These are phyloP conservation scores for Takifugu rubripes DNA, from an alignment of 2,797 vertebrate genomes.

Conservation along the genomic window DNA sequence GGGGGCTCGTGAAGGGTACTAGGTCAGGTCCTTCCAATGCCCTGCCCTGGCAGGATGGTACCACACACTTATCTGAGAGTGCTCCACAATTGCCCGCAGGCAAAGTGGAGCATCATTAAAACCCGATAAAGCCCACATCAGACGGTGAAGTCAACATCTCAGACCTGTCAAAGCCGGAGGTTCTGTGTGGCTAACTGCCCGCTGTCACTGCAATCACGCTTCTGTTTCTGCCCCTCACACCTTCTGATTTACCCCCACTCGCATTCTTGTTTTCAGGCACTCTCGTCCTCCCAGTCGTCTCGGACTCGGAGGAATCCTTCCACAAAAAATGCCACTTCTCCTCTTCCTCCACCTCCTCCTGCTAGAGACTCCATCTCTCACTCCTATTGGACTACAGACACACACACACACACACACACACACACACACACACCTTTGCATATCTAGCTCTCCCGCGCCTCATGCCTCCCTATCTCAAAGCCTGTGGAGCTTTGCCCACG, in stretches of 20 bases:
- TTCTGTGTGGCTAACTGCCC: slow-evolving; percentile 3
- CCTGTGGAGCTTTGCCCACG: slow-evolving; percentile 37
- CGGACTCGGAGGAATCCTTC: slow-evolving; percentile 49
- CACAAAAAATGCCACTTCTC: slow-evolving; percentile 20
- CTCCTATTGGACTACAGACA: slow-evolving; percentile 1
- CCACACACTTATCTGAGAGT: slow-evolving; percentile 35
- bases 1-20: slow-evolving; percentile 20
- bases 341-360: slow-evolving; percentile 24
- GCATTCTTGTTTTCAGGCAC: slow-evolving; percentile 31
- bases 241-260: slow-evolving; percentile 19
- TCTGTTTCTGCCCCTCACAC: slow-evolving; percentile 9
- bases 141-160: slow-evolving; percentile 29
- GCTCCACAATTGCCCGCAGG: slow-evolving; percentile 26
- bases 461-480: slow-evolving; percentile 24
- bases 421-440: slow-evolving; percentile 10
- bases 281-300: slow-evolving; percentile 39
- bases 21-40: slow-evolving; percentile 41
- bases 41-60: slow-evolving; percentile 18
- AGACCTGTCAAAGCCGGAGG: neutral
- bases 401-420: neutral
- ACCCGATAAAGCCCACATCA: slow-evolving; percentile 40
- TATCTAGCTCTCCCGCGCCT: slow-evolving; percentile 11
- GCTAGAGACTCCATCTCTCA: slow-evolving; percentile 25
- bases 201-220: slow-evolving; percentile 7
- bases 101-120: slow-evolving; percentile 48